These are phyloP conservation scores for Anoncus sp. DNA, from an alignment of 2,888 invertebrate genomes.

Conservation along the genomic window DNA sequence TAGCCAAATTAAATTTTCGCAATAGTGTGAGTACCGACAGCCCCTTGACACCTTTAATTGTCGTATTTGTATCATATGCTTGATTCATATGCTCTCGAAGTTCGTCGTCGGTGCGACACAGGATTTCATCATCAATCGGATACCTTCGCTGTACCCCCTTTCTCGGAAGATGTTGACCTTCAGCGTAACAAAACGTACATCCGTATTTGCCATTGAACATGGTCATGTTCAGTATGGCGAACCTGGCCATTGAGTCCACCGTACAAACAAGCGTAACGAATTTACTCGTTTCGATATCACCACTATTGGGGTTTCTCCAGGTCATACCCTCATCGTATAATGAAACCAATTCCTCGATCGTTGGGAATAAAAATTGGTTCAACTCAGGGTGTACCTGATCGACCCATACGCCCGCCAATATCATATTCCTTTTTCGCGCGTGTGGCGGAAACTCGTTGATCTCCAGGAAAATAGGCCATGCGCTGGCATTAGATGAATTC, in stretches of 20 bases:
- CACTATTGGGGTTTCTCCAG: conserved; percentile 17
- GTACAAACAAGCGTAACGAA: conserved; percentile 28
- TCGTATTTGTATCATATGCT: no score
- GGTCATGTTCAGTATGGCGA: conserved; percentile 44
- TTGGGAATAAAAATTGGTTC: conserved; percentile 14
- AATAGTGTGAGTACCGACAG: background rate
- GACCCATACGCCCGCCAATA: conserved; percentile 57
- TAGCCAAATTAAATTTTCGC: background rate
- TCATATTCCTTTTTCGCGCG: conserved; percentile 46
- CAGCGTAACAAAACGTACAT: conserved; percentile 22
- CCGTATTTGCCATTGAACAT: conserved; percentile 46
- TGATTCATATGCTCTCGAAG: no score
- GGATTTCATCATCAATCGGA: background rate
- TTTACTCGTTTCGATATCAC: conserved; percentile 15
- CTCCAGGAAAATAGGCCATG: conserved; percentile 44
- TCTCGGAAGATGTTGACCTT: conserved; percentile 17
- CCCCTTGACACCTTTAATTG: no score
- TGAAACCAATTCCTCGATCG: background rate
- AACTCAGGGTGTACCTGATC: conserved; percentile 23
- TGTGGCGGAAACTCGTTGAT: conserved; percentile 56
- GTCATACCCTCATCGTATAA: conserved; percentile 40
- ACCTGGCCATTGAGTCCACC: conserved; percentile 29
- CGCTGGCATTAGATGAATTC: conserved; percentile 45
- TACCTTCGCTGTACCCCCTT: conserved; percentile 1
- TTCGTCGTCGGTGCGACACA: background rate